These are phyloP conservation scores for Hydropsyche tenuis DNA, from an alignment of 1,140 invertebrate genomes.

Conservation along the genomic window DNA sequence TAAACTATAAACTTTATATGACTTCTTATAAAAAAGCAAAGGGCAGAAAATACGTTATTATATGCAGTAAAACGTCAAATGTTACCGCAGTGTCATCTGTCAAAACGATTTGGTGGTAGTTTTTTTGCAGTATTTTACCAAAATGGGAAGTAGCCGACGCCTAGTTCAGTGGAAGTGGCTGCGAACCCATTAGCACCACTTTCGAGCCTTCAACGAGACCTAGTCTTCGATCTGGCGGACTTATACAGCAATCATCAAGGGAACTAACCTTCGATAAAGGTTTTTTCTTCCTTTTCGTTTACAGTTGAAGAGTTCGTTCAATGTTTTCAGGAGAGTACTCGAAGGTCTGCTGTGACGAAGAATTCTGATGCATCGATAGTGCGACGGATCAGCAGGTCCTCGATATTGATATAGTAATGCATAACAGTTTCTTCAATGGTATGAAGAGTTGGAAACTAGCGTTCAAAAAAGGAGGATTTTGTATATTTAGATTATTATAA, in stretches of 20 bases:
- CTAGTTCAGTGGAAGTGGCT: conserved; percentile 73
- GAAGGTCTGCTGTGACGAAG: too few species aligned
- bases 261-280: too few species aligned
- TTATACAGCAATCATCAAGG: conserved; percentile 40
- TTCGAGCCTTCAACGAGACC: conserved; percentile 74
- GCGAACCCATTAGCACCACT: conserved; percentile 79
- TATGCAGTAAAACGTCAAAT: conserved; percentile 3
- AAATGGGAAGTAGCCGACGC: not conserved
- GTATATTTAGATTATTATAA: conserved; percentile 73
- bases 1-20: too few species aligned
- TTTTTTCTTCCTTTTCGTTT: too few species aligned
- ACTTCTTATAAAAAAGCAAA: too few species aligned
- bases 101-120: not conserved
- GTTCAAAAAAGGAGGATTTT: conserved; percentile 70
- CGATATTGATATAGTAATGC: conserved; percentile 59
- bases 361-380: too few species aligned
- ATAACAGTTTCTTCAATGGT: conserved; percentile 70
- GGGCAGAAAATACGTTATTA: too few species aligned
- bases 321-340: too few species aligned
- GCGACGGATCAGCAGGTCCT: conserved; percentile 37
- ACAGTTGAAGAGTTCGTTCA: too few species aligned
- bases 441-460: conserved; percentile 69
- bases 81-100: not conserved
- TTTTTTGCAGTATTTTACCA: too few species aligned
- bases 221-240: conserved; percentile 73